Conservation (phyloP, 2,113 vertebrate genomes). For the Corythaeola cristata region DNA sequence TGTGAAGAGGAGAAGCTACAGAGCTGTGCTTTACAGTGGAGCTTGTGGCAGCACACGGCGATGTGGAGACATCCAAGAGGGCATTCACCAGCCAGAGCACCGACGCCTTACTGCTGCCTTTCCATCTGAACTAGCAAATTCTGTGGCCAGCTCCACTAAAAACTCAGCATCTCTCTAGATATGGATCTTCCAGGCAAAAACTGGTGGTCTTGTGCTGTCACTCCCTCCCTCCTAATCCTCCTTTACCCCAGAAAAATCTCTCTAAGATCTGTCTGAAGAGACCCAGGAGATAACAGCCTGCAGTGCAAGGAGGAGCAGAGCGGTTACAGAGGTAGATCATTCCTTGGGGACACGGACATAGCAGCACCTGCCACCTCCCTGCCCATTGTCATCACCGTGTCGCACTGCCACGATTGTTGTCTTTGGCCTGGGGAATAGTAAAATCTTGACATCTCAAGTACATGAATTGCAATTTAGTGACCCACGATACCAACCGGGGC, state of each 20-base stretch:
- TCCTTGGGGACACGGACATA: background rate
- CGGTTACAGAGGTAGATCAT: background rate
- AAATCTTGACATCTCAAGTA: background rate
- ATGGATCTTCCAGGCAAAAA: background rate
- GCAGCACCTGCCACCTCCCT: background rate
- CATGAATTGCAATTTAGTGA: background rate
- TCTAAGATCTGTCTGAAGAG: background rate
- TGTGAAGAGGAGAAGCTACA: background rate
- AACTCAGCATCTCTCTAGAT: background rate
- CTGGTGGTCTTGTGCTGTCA: background rate
- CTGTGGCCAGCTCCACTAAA: background rate
- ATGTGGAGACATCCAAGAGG: background rate
- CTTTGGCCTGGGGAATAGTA: background rate
- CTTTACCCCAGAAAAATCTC: background rate
- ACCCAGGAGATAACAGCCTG: background rate
- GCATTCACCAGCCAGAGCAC: background rate
- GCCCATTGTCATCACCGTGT: background rate
- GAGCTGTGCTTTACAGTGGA: background rate
- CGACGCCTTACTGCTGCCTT: accelerated
- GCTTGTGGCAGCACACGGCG: background rate
- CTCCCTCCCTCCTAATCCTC: background rate
- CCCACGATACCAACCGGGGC: background rate
- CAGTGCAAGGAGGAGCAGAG: background rate
- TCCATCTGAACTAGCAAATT: background rate
- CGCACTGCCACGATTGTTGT: accelerated